Evolutionary conservation across 2,797 vertebrate genomes (phyloP), one percentile per base, ranked within the genome.

Genomic region (Australoheros facetus): DNA sequence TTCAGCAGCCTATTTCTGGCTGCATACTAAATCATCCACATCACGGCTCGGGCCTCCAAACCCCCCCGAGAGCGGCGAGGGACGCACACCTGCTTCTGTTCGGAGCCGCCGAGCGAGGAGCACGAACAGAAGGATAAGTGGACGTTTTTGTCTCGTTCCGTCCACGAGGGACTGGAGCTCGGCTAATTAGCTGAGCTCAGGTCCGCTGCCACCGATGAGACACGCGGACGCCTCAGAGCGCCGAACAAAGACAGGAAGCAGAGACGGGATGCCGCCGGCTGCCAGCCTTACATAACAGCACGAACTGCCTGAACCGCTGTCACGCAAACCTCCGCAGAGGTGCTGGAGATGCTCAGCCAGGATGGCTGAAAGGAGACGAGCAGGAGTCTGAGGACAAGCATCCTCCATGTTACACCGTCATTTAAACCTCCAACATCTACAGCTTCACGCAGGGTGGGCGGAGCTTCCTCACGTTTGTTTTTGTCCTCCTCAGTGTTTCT

Each of bases 1-100:
- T 75, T 56, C 80, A 58, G 82, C 56, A 54, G 17, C 3, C 79
- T 91, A 85, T 91, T 91, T 87, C 75, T 87, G 84, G 74, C 77
- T 72, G 62, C 72, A 62, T 71, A 57, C 69, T 88, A 86, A 84
- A 85, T 87, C 84, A 86, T 14, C 62, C 73, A 28, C 72, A 56
- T 83, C 76, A 80, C 0, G 83, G 54, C 73, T 13, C 1, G 3
- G 42, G 75, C 78, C 56, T 70, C 39, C 42, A 71, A 9, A 48
- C 56, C 66, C 71, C 71, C 71, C 78, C 0, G 34, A 77, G 83
- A 88, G 83, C 59, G 2, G 42, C 19, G 74, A 55, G 4, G 34
- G 77, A 80, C 11, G 54, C 74, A 2, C 86, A 90, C 80, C 88
- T 87, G 88, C 86, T 78, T 0, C 81, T 51, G 80, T 1, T 71